These are phyloP conservation scores for Acrocephalus scirpaceus DNA, from an alignment of 2,797 vertebrate species.

Conservation along the genomic window DNA sequence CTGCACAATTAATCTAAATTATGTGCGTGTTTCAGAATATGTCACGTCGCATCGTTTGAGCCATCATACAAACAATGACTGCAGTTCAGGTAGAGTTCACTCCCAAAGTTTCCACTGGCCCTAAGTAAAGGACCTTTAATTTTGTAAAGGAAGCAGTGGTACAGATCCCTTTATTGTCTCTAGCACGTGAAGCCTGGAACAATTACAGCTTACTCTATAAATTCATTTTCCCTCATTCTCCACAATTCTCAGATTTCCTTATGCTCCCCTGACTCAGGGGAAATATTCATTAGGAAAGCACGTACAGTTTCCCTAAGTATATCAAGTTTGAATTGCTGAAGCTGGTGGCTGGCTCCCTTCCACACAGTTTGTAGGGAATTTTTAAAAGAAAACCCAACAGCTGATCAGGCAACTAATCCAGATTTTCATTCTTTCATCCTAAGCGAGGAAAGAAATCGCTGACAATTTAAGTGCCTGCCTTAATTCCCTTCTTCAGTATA, in stretches of 20 bases:
- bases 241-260: constrained; percentile 37
- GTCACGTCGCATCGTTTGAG: constrained; percentile 14
- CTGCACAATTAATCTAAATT: constrained; percentile 61
- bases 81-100: constrained; percentile 46
- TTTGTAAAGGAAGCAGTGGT: not conserved
- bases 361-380: not conserved
- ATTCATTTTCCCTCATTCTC: not conserved
- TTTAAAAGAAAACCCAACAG: not conserved
- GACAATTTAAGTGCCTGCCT: not conserved
- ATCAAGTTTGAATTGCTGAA: not conserved
- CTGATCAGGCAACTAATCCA: not conserved
- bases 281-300: constrained; percentile 44
- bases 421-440: not conserved
- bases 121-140: constrained; percentile 36
- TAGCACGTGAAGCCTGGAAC: constrained; percentile 54
- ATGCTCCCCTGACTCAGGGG: constrained; percentile 24
- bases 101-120: constrained; percentile 22
- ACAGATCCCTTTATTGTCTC: constrained; percentile 1
- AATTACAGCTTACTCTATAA: constrained; percentile 55
- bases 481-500: not conserved
- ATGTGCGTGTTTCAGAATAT: not conserved
- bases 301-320: not conserved
- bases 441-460: not conserved
- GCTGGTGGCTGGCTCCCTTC: not conserved
- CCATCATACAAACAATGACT: not conserved